Evolutionary conservation across 2,113 vertebrate genomes (phyloP).

Genomic region (Heterotilapia buettikoferi): DNA sequence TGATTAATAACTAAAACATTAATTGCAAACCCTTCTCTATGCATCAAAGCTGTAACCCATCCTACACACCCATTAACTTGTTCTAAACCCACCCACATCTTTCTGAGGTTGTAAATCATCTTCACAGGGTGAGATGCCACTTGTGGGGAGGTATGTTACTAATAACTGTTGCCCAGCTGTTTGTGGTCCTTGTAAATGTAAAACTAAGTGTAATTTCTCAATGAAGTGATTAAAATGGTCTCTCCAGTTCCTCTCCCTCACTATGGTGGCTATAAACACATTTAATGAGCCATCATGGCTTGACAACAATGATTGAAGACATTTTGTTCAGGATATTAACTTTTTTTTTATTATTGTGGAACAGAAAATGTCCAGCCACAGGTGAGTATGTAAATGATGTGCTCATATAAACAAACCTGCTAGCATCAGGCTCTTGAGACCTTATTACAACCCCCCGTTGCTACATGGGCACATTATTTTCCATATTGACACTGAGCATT

Average conservation of each 20-base stretch:
- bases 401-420: not conserved
- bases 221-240: not conserved
- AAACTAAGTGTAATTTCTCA: not conserved
- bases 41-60: not conserved
- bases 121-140: accelerated
- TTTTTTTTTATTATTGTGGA: not conserved
- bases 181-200: not conserved
- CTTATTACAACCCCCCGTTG: not conserved
- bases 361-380: not conserved
- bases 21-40: not conserved
- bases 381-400: not conserved
- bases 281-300: not conserved
- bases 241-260: not conserved
- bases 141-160: not conserved
- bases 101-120: not conserved
- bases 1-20: not conserved
- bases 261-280: not conserved
- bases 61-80: not conserved
- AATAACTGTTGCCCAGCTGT: too few species aligned
- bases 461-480: not conserved
- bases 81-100: not conserved
- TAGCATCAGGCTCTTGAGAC: not conserved
- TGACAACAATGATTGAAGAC: not conserved
- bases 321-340: not conserved
- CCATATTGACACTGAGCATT: not conserved